Conservation (phyloP, 2,113 vertebrate genomes). For the Nannospalax galili region DNA sequence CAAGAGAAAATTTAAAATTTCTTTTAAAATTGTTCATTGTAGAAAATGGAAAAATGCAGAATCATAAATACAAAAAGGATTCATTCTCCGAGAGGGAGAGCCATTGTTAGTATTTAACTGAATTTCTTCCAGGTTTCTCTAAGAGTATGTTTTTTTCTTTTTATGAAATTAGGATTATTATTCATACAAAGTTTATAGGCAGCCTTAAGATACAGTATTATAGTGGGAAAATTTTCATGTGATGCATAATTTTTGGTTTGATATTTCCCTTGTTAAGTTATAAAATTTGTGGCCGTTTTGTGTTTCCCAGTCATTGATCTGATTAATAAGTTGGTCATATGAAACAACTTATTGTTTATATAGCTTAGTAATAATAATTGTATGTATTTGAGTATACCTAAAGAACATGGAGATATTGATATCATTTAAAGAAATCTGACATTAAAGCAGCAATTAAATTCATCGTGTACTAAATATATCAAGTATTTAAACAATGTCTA, state of each 20-base stretch:
- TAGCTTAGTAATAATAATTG: slow-evolving; percentile 5
- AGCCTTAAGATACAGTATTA: background rate
- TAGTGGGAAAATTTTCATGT: background rate
- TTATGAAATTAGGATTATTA: slow-evolving; percentile 2
- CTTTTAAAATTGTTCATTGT: background rate
- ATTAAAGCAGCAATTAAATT: slow-evolving; percentile 35
- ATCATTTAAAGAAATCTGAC: slow-evolving; percentile 25
- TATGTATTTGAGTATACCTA: background rate
- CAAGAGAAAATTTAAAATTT: background rate
- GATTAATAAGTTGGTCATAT: background rate
- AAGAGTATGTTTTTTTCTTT: slow-evolving; percentile 5
- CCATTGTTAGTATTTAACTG: background rate
- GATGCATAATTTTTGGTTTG: background rate
- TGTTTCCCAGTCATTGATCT: background rate
- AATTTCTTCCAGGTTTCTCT: slow-evolving; percentile 29
- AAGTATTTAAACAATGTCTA: background rate
- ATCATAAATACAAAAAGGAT: background rate
- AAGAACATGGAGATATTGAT: background rate
- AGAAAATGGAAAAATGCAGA: background rate
- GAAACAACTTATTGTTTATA: background rate
- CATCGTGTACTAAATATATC: slow-evolving; percentile 13
- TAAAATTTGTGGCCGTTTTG: background rate
- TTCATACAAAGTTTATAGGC: slow-evolving; percentile 9
- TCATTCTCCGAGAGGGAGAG: background rate
- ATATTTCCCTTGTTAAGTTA: background rate